Conservation (phyloP, 2,888 invertebrate genomes). For the Drosophila leonis region DNA sequence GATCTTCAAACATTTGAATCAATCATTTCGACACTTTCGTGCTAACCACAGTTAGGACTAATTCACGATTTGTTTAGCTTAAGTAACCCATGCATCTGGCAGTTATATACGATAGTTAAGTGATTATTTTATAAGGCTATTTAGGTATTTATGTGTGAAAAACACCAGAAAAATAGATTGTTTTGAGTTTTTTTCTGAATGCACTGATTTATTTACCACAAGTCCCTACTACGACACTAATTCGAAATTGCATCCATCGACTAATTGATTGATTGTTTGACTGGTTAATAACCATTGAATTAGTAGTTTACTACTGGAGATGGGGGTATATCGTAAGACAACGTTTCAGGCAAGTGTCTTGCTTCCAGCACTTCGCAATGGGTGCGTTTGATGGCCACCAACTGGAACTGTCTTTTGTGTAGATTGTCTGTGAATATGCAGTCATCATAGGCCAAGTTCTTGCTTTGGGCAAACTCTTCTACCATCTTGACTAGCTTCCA, state of each 20-base stretch:
- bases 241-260: neutral
- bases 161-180: neutral
- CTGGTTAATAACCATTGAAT: neutral
- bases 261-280: neutral
- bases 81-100: too few species aligned
- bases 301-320: neutral
- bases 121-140: too few species aligned
- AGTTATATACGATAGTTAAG: neutral
- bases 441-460: constrained; percentile 51
- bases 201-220: neutral
- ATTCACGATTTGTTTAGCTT: too few species aligned
- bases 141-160: neutral
- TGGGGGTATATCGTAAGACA: neutral
- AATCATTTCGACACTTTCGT: too few species aligned
- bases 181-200: neutral
- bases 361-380: constrained; percentile 49
- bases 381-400: constrained; percentile 58
- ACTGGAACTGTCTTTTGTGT: constrained; percentile 39
- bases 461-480: constrained; percentile 57
- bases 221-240: neutral
- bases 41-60: too few species aligned
- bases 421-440: constrained; percentile 68
- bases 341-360: neutral
- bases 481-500: constrained; percentile 73
- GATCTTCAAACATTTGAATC: neutral